phyloP scores from a whole-genome alignment of 2,797 vertebrate genomes.

The Sebastes nivosus region DNA sequence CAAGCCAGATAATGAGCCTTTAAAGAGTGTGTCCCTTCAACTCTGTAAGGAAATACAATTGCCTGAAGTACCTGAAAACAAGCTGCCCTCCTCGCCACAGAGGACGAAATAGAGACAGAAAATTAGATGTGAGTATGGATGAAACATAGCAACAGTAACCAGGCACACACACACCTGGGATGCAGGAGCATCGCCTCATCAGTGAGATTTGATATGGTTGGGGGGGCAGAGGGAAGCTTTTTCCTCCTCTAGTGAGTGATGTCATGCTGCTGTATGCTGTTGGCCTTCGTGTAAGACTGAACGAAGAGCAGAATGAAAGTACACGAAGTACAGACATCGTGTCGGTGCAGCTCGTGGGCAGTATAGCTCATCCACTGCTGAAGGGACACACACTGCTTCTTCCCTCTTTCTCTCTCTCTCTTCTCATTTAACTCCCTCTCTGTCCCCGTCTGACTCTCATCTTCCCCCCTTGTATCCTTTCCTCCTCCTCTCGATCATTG shows the following conservation, averaged over 20 bases:
- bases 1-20: background rate
- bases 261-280: slow-evolving; percentile 66
- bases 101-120: background rate
- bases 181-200: slow-evolving; percentile 52
- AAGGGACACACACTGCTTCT: background rate
- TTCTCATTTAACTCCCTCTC: background rate
- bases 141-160: slow-evolving; percentile 21
- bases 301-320: slow-evolving; percentile 46
- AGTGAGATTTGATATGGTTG: slow-evolving; percentile 55
- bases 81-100: background rate
- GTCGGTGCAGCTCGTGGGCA: slow-evolving; percentile 44
- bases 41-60: background rate
- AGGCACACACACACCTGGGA: slow-evolving; percentile 34
- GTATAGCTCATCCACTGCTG: background rate
- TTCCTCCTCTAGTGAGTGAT: slow-evolving; percentile 50
- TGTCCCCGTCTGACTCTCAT: slow-evolving; percentile 24
- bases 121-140: background rate
- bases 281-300: slow-evolving; percentile 45
- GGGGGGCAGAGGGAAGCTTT: slow-evolving; percentile 19
- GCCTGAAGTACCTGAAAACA: background rate
- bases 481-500: slow-evolving; percentile 38
- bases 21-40: background rate
- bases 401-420: background rate
- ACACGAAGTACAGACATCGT: slow-evolving; percentile 49
- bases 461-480: background rate